Base-by-base conservation (phyloP, 2,113 vertebrate genomes). In the Spea multiplicata region DNA sequence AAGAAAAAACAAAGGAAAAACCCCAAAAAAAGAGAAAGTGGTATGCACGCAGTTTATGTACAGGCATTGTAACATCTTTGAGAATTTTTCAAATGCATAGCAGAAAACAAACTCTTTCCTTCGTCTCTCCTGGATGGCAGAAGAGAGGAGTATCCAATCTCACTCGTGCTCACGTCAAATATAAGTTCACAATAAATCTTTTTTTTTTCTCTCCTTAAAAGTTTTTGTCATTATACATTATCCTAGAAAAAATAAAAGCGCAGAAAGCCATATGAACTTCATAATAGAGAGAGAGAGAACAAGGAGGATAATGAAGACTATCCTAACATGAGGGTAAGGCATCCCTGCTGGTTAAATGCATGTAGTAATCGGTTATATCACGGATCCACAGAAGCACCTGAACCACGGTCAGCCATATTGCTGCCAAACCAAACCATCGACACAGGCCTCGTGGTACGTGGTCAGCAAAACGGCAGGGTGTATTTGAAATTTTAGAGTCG, bases 11-110 rank as follows among this genome's bases (percentile, higher is more conserved):
- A 92, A 96, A 95, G 86, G 89, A 93, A 93, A 96, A 95, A 97
- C 96, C 97, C 95, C 93, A 91, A 89, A 89, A 93, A 93, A 96
- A 95, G 94, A 95, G 97, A 66, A 97, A 96, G 94, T 95, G 94
- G 94, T 95, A 93, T 94, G 94, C 94, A 95, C 94, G 95, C 94
- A 86, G 88, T 80, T 74, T 97, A 98, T 98, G 86, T 98, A 98
- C 97, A 99, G 92, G 95, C 92, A 77, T 88, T 94, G 90, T 89
- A 94, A 93, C 90, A 91, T 93, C 91, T 91, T 74, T 77, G 75
- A 91, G 88, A 92, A 93, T 90, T 90, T 88, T 93, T 92, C 88
- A 93, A 94, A 95, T 94, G 94, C 94, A 95, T 94, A 95, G 95
- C 95, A 76, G 91, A 92, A 92, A 95, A 95, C 90, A 91, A 88